phyloP scores from a whole-genome alignment of 1,140 invertebrate genomes.

The Diprion similis region DNA sequence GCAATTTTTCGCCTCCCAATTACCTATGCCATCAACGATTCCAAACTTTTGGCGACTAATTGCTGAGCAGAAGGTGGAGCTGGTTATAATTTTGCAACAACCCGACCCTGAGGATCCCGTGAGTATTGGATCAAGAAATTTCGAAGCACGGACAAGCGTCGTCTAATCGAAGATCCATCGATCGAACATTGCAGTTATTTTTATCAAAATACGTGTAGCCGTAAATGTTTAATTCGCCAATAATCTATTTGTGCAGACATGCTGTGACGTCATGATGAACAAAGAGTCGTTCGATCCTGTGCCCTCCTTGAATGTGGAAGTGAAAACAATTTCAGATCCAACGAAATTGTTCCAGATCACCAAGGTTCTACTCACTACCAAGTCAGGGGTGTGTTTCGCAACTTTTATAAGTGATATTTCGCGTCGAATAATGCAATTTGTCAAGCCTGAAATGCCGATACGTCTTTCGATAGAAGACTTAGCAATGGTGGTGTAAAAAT shows the following conservation, averaged over 20 bases:
- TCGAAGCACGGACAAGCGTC: neutral
- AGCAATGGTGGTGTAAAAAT: neutral
- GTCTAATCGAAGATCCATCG: neutral
- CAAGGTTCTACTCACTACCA: slow-evolving; percentile 32
- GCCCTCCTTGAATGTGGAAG: slow-evolving; percentile 35
- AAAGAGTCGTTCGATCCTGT: slow-evolving; percentile 34
- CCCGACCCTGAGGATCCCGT: slow-evolving; percentile 39
- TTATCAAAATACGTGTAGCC: neutral
- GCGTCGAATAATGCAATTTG: no score
- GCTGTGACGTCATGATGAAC: slow-evolving; percentile 30
- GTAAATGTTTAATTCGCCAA: neutral
- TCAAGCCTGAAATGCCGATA: no score
- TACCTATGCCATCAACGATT: slow-evolving; percentile 86
- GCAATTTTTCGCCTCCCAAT: slow-evolving; percentile 85
- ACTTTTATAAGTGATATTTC: neutral
- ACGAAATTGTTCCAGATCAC: slow-evolving; percentile 25
- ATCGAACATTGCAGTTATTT: neutral
- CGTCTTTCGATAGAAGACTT: neutral
- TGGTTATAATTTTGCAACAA: slow-evolving; percentile 67
- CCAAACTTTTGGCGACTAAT: slow-evolving; percentile 94
- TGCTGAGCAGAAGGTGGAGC: slow-evolving; percentile 69
- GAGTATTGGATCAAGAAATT: slow-evolving; percentile 4
- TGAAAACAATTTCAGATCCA: slow-evolving; percentile 22
- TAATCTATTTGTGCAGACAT: slow-evolving; percentile 27
- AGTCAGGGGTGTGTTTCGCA: slow-evolving; percentile 26